Percentiles rank a stretch among this genome's conserved stretches.
phyloP scores from a whole-genome alignment of 2,797 vertebrate species.

The Ataeniobius toweri region DNA sequence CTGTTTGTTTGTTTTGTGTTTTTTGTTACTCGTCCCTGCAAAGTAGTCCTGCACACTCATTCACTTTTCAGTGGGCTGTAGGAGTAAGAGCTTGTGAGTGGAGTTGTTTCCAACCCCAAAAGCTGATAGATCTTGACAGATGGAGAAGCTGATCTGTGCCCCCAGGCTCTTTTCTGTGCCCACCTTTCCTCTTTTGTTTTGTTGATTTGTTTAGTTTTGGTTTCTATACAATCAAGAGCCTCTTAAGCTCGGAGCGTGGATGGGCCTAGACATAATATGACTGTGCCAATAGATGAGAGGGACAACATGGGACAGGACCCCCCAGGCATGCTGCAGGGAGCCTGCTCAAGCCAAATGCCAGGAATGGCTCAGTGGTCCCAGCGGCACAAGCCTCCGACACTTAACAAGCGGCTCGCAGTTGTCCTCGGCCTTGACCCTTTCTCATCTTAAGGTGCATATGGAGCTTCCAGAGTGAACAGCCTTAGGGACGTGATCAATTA shows the following conservation, averaged over 20 bases:
- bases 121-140: conserved; percentile 72
- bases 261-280: conserved; percentile 78
- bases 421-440: conserved; percentile 77
- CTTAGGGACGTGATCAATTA: conserved; percentile 71
- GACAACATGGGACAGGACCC: conserved; percentile 62
- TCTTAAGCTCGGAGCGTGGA: conserved; percentile 36
- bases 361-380: conserved; percentile 76
- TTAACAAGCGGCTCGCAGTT: conserved; percentile 82
- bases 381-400: conserved; percentile 80
- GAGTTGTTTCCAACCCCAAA: conserved; percentile 44
- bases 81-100: conserved; percentile 29
- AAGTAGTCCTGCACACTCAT: conserved; percentile 20
- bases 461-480: conserved; percentile 52
- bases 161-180: conserved; percentile 46
- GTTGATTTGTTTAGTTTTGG: conserved; percentile 80
- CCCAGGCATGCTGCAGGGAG: conserved; percentile 68
- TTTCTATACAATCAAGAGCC: conserved; percentile 73
- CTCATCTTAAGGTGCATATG: conserved; percentile 70
- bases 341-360: conserved; percentile 70
- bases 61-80: conserved; percentile 21
- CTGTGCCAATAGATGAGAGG: conserved; percentile 66
- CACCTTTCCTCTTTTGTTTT: conserved; percentile 67
- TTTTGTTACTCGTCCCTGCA: not conserved
- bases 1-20: conserved; percentile 20
- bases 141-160: conserved; percentile 48